Base-by-base conservation (phyloP, 2,113 vertebrate genomes). In the Lagenorhynchus albirostris region DNA sequence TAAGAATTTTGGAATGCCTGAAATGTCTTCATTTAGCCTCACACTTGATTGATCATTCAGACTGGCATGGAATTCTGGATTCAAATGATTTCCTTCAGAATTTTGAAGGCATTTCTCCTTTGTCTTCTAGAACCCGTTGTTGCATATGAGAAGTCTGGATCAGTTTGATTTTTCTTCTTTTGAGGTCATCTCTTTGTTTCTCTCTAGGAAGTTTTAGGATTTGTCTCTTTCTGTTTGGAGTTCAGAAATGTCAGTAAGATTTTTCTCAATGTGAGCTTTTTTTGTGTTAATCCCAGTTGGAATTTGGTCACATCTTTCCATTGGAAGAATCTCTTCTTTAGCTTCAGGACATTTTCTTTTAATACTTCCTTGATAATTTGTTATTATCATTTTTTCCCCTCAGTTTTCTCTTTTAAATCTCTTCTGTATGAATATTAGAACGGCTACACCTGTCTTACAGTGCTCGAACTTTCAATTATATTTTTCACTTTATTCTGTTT, bases 401-500 rank as follows among this genome's bases (percentile, higher is more conserved):
- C 74, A 62, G 1, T 50, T 90, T 92, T 74, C 15, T 6, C 71
- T 44, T 84, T 67, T 62, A 88, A 84, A 25, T n/a, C 14, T 68
- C 53, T 68, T 89, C 26, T 31, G 9, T 88, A 15, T 41, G 25
- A 25, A 55, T 55, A 2, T 74, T 79, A 47, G 80, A 84, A 2
- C 31, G 68, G 15, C 5, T 31, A 25, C 20, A 79, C 53, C 12
- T 88, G 44, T 26, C n/a, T 82, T 84, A 58, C 2, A n/a, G 47
- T 25, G 76, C 2, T 21, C 73, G 33, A 80, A 31, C 41, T 95
- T 94, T 95, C 47, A 74, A 84, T 68, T 73, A 33, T 4, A 91
- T 25, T 47, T 84, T 96, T 81, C 38, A 26, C 55, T 96, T 93
- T 91, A 31, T 23, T 84, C 38, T 86, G 62, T 91, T 95, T 87